These are phyloP conservation scores for Ploceus nigricollis DNA, from an alignment of 2,113 vertebrate genomes.

Conservation along the genomic window DNA sequence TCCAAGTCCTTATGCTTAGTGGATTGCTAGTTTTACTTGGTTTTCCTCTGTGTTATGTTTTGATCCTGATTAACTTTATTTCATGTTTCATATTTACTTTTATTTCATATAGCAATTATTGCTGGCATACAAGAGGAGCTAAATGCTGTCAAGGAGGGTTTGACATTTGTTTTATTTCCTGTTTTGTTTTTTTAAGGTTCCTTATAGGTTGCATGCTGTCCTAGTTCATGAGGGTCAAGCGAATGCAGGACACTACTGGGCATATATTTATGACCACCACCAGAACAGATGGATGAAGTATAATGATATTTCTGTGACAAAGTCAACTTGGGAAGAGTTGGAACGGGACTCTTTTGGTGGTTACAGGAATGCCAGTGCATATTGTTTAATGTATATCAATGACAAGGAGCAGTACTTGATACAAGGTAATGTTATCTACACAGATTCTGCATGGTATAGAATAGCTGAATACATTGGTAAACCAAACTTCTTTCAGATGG, in stretches of 20 bases:
- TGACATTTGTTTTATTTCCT: background rate
- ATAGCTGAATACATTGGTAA: background rate
- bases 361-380: slow-evolving; percentile 96
- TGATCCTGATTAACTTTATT: background rate
- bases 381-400: slow-evolving; percentile 98
- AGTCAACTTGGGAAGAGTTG: slow-evolving; percentile 97
- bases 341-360: slow-evolving; percentile 96
- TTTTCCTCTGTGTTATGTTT: background rate
- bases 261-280: slow-evolving; percentile 92
- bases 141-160: background rate
- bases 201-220: slow-evolving; percentile 94
- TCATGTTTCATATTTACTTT: background rate
- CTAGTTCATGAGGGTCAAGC: slow-evolving; percentile 98
- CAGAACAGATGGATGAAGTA: slow-evolving; percentile 98
- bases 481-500: background rate
- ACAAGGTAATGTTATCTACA: slow-evolving; percentile 79
- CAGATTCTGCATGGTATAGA: background rate
- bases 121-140: background rate
- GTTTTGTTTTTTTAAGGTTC: slow-evolving; percentile 78
- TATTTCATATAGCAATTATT: background rate
- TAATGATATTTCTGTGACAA: slow-evolving; percentile 96
- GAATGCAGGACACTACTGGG: slow-evolving; percentile 98
- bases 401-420: slow-evolving; percentile 95
- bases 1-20: background rate
- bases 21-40: background rate